Evolutionary conservation across 1,140 invertebrate species (phyloP), one percentile per base, ranked within the genome.

Genomic region (Leptonema lineaticorne): DNA sequence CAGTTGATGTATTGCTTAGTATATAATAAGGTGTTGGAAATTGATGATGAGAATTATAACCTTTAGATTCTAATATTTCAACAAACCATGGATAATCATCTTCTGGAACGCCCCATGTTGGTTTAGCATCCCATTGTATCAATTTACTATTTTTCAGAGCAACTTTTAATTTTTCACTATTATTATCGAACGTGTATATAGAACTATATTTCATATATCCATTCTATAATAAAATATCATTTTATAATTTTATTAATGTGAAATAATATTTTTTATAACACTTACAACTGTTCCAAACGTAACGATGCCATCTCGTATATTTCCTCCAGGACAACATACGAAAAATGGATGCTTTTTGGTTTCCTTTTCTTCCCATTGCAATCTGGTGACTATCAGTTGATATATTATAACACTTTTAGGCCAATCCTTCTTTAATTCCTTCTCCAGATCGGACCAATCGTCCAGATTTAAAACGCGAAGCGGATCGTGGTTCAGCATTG

Each of bases 41-140:
- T 33, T 65, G 37, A 30, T 59, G 22, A 8, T 68, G 66, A 1
- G 67, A 33, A 2, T 4, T 7, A 20, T 68, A 66, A 2, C 70
- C 70, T 18, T 68, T 18, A 2, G 4, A 11, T 11, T 50, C n/a
- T 24, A 66, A 28, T n/a, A 71, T 68, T 24, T 53, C 28, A 0
- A 27, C 11, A 33, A 71, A 71, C 70, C 70, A 68, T 14, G 33
- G 14, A 8, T 48, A 27, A 26, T 3, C 18, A 0, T 58, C 70
- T 33, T 30, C 8, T 1, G 66, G 70, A 14, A 71, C 46, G 1
- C 70, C 70, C 22, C 70, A 71, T 22, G 63, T 57, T 26, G 66
- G 63, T 30, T 66, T 69, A 14, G 74, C 69, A 26, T 58, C 62
- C 70, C 74, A 75, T 57, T 69, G 58, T 22, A 75, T 72, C 20